These are phyloP conservation scores for Nesometra sesokonis DNA, from an alignment of 35 echinoderm and acorn worm species.

Conservation along the genomic window DNA sequence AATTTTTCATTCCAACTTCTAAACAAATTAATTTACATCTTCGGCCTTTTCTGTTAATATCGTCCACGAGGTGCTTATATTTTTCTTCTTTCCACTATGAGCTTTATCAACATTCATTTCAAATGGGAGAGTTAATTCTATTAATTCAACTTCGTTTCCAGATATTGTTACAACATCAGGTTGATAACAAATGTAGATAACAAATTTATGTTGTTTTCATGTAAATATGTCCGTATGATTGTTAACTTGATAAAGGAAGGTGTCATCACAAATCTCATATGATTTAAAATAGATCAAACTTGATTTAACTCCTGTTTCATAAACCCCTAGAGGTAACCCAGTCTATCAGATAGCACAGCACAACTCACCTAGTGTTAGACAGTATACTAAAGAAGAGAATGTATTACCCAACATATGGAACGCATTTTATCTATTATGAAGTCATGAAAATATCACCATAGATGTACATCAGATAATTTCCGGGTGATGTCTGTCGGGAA, in stretches of 20 bases:
- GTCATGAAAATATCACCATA: background rate
- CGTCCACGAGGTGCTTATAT: no score
- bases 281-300: background rate
- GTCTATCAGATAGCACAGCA: background rate
- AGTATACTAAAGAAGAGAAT: background rate
- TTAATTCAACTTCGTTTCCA: no score
- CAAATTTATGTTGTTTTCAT: no score
- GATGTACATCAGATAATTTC: background rate
- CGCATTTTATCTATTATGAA: background rate
- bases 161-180: no score
- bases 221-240: background rate
- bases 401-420: background rate
- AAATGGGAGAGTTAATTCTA: no score
- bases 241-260: background rate
- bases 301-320: background rate
- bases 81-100: no score
- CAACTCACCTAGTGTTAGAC: no score
- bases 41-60: no score
- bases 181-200: no score
- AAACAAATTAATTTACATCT: no score
- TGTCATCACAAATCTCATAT: background rate
- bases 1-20: no score
- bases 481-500: background rate
- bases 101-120: no score
- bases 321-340: background rate